Conservation (phyloP, 2,113 vertebrate species). For the Condylura cristata region DNA sequence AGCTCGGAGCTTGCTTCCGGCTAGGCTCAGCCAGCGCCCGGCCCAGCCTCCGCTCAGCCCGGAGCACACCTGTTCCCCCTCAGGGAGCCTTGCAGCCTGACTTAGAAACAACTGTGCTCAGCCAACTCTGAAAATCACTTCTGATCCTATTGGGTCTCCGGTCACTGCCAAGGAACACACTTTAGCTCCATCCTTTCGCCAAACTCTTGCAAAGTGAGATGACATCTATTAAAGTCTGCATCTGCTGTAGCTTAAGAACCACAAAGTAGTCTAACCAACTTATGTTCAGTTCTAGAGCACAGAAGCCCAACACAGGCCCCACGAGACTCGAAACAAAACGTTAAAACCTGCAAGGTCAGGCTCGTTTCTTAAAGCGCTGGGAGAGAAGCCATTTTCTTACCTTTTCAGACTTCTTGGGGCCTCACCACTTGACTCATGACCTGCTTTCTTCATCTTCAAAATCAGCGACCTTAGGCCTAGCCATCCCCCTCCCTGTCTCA, state of each 20-base stretch:
- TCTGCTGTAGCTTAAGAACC: not conserved
- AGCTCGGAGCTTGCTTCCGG: not conserved
- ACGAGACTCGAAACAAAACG: not conserved
- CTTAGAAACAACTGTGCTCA: not conserved
- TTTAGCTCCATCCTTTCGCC: not conserved
- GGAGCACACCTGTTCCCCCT: not conserved
- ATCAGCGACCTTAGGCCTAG: fast-evolving
- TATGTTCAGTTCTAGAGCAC: not conserved
- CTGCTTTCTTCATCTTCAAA: not conserved
- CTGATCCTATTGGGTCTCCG: not conserved
- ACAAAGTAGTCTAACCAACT: not conserved
- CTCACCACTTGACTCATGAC: not conserved
- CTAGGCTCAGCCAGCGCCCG: too few species aligned
- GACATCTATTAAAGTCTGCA: not conserved
- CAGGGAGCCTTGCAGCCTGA: not conserved
- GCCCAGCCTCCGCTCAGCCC: too few species aligned
- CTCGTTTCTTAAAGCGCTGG: not conserved
- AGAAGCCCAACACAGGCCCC: not conserved
- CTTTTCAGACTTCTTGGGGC: not conserved
- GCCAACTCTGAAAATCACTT: not conserved
- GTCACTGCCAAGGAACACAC: not conserved
- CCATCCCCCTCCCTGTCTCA: fast-evolving
- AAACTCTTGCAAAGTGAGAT: not conserved
- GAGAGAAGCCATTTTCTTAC: not conserved
- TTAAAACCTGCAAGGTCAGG: not conserved